Base-by-base conservation (phyloP, 1,140 invertebrate species). In the Drosophila virilis region DNA sequence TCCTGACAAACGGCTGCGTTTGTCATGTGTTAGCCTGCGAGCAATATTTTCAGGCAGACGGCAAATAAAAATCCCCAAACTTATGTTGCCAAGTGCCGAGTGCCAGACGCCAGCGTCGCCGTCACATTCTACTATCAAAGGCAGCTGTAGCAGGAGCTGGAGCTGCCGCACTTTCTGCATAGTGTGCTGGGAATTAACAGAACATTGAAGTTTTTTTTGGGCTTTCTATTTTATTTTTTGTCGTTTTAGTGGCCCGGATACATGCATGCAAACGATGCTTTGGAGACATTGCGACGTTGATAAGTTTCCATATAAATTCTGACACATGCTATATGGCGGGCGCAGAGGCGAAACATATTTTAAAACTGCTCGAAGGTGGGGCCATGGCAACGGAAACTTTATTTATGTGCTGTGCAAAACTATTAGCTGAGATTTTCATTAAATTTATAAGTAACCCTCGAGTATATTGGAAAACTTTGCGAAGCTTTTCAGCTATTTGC, bases 231-330 rank as follows among this genome's bases (percentile, higher is more conserved):
- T 37, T 60, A 32, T 57, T 61, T 42, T 71, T 55, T 43, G 32
- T 42, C 57, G 45, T 54, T 57, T 40, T 45, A 38, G 35, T 37
- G 28, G n/a, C 46, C 28, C 69, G 60, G 60, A 35, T 38, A 74
- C 64, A 78, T 85, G 81, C 77, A 85, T 80, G 74, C 81, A 68
- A 85, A 85, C 82, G 82, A 86, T 74, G 78, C 81, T 81, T 78
- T 52, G 70, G 79, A 88, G 83, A 88, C 79, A 74, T 78, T 33
- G 79, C 83, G 76, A 82, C 79, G 83, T 79, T 88, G 83, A 86
- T 89, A 88, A 88, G 84, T 88, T 88, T 89, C 84, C 84, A 88
- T 88, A 88, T 88, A 88, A 89, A 88, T 88, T 88, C 74, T 80
- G 84, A 89, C 84, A 89, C 73, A 88, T 72, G 84, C 67, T 66